A percentile compares a stretch with the other conserved stretches of the same genome.
These are phyloP conservation scores for Nasonia giraulti DNA, from an alignment of 1,140 invertebrate species.

Conservation along the genomic window DNA sequence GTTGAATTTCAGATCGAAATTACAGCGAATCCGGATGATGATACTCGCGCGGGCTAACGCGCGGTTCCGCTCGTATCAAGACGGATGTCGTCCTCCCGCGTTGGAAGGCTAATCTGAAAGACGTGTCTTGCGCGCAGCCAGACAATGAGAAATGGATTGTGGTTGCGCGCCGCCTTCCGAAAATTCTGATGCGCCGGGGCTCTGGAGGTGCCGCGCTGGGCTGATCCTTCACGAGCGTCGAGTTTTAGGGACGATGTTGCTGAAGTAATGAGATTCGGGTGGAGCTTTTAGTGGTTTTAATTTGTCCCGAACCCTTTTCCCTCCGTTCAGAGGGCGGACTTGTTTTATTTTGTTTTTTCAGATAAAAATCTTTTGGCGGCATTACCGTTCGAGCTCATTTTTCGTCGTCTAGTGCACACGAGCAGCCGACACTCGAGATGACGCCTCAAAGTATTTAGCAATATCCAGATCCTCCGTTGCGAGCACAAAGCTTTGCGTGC, in stretches of 20 bases:
- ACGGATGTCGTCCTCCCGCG: background rate
- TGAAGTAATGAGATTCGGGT: background rate
- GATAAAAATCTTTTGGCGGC: too few species aligned
- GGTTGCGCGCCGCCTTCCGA: background rate
- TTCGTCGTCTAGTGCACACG: background rate
- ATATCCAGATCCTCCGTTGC: background rate
- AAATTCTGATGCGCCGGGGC: background rate
- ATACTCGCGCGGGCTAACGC: background rate
- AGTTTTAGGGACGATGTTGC: background rate
- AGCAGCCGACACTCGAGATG: background rate
- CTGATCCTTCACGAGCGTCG: background rate
- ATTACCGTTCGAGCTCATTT: background rate
- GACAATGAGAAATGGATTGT: constrained; percentile 18
- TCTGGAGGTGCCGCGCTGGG: background rate
- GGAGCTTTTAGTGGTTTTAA: background rate
- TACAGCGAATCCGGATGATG: too few species aligned
- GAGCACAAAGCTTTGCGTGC: background rate
- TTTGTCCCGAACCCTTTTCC: too few species aligned
- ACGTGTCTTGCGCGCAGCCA: background rate
- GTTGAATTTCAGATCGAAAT: too few species aligned
- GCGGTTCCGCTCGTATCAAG: background rate
- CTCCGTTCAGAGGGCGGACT: too few species aligned
- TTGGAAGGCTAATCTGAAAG: constrained; percentile 6
- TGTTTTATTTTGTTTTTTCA: too few species aligned
- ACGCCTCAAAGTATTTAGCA: background rate